These are phyloP conservation scores for Cryptosula pallasiana DNA, from an alignment of 2,888 invertebrate species.

Conservation along the genomic window DNA sequence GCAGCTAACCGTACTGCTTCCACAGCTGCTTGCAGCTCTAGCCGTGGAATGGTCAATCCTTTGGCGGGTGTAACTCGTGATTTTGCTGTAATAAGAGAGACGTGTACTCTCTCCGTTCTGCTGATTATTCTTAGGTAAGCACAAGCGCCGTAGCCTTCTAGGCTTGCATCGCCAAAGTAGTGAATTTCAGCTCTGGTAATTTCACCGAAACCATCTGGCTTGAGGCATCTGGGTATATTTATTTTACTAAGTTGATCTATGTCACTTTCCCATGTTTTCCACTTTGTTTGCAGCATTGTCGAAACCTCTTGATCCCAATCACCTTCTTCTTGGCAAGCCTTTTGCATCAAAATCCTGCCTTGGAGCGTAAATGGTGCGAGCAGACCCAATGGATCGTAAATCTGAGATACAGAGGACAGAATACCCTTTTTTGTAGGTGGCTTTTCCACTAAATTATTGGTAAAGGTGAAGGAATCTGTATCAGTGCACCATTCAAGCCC, in stretches of 20 bases:
- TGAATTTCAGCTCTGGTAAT: background rate
- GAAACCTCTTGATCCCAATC: background rate
- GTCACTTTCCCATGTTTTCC: background rate
- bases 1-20: background rate
- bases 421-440: background rate
- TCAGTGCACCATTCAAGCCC: background rate
- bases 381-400: background rate
- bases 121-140: background rate
- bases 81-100: background rate
- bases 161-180: constrained; percentile 7
- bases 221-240: background rate
- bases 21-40: background rate
- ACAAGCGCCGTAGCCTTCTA: background rate
- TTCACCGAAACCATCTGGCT: background rate
- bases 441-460: background rate
- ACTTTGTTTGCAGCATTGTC: background rate
- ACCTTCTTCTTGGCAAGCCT: background rate
- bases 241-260: background rate
- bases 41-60: background rate
- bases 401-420: background rate
- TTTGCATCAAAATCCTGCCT: background rate
- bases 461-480: background rate
- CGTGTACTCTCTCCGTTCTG: background rate
- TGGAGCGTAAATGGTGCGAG: background rate
- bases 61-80: background rate